Evolutionary conservation across 2,113 vertebrate genomes (phyloP), one percentile per base, ranked within the genome.

Genomic region (Rostratula benghalensis): DNA sequence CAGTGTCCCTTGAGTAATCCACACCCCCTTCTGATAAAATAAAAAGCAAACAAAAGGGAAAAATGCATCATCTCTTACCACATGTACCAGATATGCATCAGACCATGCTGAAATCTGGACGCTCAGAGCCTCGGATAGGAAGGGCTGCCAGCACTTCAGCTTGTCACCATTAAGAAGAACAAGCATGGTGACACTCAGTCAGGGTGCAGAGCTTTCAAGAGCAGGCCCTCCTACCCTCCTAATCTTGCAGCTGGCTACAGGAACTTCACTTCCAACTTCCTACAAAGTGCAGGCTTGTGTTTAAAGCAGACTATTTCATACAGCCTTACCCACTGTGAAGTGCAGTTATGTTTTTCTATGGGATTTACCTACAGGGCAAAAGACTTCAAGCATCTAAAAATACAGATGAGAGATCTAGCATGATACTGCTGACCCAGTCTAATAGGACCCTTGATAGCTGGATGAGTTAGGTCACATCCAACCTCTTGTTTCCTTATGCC

Each of bases 361-460:
- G 96, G 88, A 97, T 92, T 96, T 96, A 94, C 83, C 90, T 94
- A 85, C 63, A 94, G 76, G 90, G 94, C 83, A 92, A 95, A 97
- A 94, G 92, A 94, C 94, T 91, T 91, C 73, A 92, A 93, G 77
- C 93, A 91, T 95, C 95, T 96, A 68, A 98, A 98, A 97, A 91
- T 78, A 87, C 51, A 91, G 84, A 93, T 50, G 77, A 97, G 92
- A 97, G 88, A 91, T 77, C 41, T 8, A 1, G 83, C 63, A 35
- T 92, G 92, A 82, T 93, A 84, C 78, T 89, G 78, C 68, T 97
- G 95, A 97, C 97, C 96, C 78, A 74, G 50, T 50, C 90, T 97
- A 97, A 97, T 43, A 93, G 85, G 85, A 76, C 53, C 50, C 93
- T 93, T 90, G 92, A 78, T 93, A 83, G 89, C n/a, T 31, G 23